Evolutionary conservation across 1,140 invertebrate genomes (phyloP).

Genomic region (Glomeris maerens): DNA sequence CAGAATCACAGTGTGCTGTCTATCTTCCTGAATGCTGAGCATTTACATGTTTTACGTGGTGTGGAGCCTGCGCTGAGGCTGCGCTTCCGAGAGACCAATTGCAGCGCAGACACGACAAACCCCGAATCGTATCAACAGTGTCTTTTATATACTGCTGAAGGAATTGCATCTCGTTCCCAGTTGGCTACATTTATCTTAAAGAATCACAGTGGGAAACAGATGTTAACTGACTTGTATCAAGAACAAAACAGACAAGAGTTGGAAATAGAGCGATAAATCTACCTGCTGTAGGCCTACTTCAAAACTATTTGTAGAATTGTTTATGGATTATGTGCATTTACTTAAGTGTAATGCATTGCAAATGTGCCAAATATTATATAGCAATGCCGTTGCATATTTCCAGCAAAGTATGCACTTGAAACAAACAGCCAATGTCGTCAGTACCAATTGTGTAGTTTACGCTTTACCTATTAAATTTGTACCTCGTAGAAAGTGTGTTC

Average conservation of each 20-base stretch:
- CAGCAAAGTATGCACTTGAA: too few relatives aligned
- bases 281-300: too few relatives aligned
- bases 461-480: too few relatives aligned
- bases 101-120: constrained; percentile 20
- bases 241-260: constrained; percentile 11
- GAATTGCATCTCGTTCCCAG: constrained; percentile 28
- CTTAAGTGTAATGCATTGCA: too few relatives aligned
- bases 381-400: too few relatives aligned
- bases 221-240: constrained; percentile 20
- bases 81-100: constrained; percentile 35
- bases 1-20: constrained; percentile 39
- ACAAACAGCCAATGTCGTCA: too few relatives aligned
- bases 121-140: constrained; percentile 23
- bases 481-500: too few relatives aligned
- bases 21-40: constrained; percentile 44
- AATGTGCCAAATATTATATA: too few relatives aligned
- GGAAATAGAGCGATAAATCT: too few relatives aligned
- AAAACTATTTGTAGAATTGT: too few relatives aligned
- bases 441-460: too few relatives aligned
- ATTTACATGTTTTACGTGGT: constrained; percentile 51
- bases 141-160: constrained; percentile 22
- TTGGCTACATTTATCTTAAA: constrained; percentile 30
- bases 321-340: too few relatives aligned
- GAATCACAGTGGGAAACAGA: constrained; percentile 25
- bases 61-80: constrained; percentile 52